Percentiles rank a stretch among this genome's conserved stretches.
These are phyloP conservation scores for Uloborus diversus DNA, from an alignment of 1,140 invertebrate species.

Conservation along the genomic window DNA sequence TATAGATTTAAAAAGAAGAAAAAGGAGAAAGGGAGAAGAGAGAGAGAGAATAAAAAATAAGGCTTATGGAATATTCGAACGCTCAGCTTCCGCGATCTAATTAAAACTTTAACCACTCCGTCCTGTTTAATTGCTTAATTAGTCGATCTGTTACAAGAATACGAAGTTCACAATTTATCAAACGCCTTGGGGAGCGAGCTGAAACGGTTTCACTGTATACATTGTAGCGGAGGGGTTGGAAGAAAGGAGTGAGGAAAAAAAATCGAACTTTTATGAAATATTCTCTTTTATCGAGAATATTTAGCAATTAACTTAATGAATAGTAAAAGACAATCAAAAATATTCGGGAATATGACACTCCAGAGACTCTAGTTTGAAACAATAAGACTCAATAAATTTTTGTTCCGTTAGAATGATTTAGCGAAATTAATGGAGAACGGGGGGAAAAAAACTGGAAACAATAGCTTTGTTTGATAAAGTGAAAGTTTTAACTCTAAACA, in stretches of 20 bases:
- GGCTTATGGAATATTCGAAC: background rate
- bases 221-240: background rate
- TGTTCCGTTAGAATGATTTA: constrained; percentile 23
- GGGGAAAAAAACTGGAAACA: constrained; percentile 11
- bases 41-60: constrained; percentile 3
- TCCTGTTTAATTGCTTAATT: constrained; percentile 56
- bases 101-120: constrained; percentile 55
- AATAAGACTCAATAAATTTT: constrained; percentile 43
- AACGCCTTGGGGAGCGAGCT: constrained; percentile 37
- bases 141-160: constrained; percentile 47
- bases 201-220: background rate
- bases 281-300: constrained; percentile 51
- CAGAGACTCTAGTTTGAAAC: background rate
- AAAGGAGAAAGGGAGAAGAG: background rate
- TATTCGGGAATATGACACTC: constrained; percentile 2
- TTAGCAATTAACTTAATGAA: constrained; percentile 56
- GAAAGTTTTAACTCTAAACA: background rate
- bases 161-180: constrained; percentile 52
- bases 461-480: constrained; percentile 11
- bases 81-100: constrained; percentile 32
- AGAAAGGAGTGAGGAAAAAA: background rate
- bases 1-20: too few relatives aligned
- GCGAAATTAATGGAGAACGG: background rate
- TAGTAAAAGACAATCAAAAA: constrained; percentile 52
- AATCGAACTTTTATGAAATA: constrained; percentile 51